Evolutionary conservation across 2,113 vertebrate species (phyloP), one percentile per base, ranked within the genome.

Genomic region (Oophaga pumilio): DNA sequence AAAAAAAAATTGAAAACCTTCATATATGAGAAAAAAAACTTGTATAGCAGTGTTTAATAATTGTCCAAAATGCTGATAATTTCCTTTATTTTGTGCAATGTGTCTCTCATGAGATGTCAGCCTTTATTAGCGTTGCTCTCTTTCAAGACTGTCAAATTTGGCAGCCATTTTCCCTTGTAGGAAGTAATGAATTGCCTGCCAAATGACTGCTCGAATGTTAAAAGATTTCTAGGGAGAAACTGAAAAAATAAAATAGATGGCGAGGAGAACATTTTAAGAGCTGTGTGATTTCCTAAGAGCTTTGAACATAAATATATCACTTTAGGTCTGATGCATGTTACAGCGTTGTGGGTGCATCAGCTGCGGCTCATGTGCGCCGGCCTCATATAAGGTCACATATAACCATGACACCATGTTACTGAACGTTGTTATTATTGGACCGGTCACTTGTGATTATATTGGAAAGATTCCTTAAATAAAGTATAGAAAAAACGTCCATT

Each of bases 91-190:
- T 86, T 79, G 17, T 60, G 33, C 49, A 22, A 49, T n/a, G 10
- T 79, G 17, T 14, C 60, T 86, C 85, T 57, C 76, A 8, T 17
- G 84, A 85, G 69, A 76, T 73, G 62, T 50, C 11, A 24, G 8
- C 20, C 76, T 85, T 85, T 76, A 73, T 76, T 76, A 76, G 56
- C 15, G 0, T 76, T 76, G 20, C 53, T n/a, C 68, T 80, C 62
- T 68, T 57, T 87, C 79, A 78, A 56, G 50, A 71, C 76, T 87
- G 85, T 87, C 66, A 87, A 80, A 87, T 68, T 87, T 87, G 85
- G 85, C 85, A 69, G 20, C 85, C 85, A 71, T 87, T 6, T 87
- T 71, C 43, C 24, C 59, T 57, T n/a, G 50, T 87, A 69, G 85
- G 64, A 87, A 71, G 85, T 71, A 52, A 57, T 56, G 77, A 71